Evolutionary conservation across 1,140 invertebrate species (phyloP), one percentile per base, ranked within the genome.

Genomic region (Gryllus bimaculatus): DNA sequence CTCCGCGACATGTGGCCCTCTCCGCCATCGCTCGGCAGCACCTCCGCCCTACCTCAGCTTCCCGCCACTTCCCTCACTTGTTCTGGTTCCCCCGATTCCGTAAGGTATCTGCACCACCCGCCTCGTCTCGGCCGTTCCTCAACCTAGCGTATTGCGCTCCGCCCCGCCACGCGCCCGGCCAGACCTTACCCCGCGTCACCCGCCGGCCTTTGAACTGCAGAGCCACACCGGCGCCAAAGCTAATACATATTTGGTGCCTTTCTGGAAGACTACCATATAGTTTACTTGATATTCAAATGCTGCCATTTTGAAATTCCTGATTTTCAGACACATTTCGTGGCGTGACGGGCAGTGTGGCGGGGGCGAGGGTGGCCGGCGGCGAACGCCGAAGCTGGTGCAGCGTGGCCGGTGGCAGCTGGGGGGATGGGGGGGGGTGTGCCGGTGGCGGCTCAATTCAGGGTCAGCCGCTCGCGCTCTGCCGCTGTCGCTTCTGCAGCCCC

Each of bases 191-290:
- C 54, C 54, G 7, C 18, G 10, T 18, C 54, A 66, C 54, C 8
- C 10, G 10, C 54, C 54, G 54, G n/a, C n/a, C 54, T 7, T 66
- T 66, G 54, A 66, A 66, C 54, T 18, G 54, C 54, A 66, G 54
- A n/a, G 2, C 54, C 2, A 66, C 7, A 1, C 54, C 54, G 54
- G 54, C 54, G 54, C 54, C 54, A 66, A 66, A 66, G 54, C 54
- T 66, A 66, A 66, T 66, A 66, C 54, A 66, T 66, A 66, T 66
- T 66, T 66, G 54, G 54, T 66, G 54, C 54, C 54, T 66, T 66
- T 66, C 54, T 66, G 54, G 54, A 66, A 66, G 54, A 66, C 54
- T 66, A 66, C 54, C 54, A 66, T 66, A 66, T 66, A 66, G 54
- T 66, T 66, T 66, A 66, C 54, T 66, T 66, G 54, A 66, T 66